These are phyloP conservation scores for Moxostoma hubbsi DNA, from an alignment of 2,797 vertebrate species.

Conservation along the genomic window DNA sequence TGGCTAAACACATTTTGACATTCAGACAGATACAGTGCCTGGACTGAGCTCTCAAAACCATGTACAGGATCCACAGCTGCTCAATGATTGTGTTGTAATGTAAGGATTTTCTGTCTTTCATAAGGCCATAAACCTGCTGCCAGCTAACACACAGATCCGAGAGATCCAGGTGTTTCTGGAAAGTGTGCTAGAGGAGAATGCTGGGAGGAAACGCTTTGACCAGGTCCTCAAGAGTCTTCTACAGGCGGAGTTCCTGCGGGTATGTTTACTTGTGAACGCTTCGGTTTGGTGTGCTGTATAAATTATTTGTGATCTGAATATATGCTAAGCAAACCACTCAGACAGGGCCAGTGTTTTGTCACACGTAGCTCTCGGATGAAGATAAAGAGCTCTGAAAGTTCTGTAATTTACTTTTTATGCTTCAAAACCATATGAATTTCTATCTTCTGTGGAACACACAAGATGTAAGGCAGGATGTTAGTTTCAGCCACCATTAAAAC, in stretches of 20 bases:
- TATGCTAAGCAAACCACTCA: too few relatives aligned
- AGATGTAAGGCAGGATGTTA: too few relatives aligned
- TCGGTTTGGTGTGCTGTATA: too few relatives aligned
- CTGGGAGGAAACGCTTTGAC: slow-evolving; percentile 91
- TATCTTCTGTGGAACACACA: too few relatives aligned
- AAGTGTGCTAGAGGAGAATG: slow-evolving; percentile 95
- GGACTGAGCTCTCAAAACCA: background rate
- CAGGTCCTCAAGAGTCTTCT: slow-evolving; percentile 97
- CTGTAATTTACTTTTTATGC: too few relatives aligned
- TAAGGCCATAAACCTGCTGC: slow-evolving; percentile 94
- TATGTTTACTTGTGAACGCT: slow-evolving; percentile 63
- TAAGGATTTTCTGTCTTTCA: background rate
- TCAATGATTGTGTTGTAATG: background rate
- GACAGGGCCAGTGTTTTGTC: too few relatives aligned
- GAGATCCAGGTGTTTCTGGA: slow-evolving; percentile 96
- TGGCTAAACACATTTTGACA: background rate
- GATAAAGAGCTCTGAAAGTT: too few relatives aligned
- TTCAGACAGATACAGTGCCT: background rate
- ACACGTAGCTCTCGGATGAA: too few relatives aligned
- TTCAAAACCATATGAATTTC: too few relatives aligned
- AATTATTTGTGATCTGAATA: too few relatives aligned
- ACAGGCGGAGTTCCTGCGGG: slow-evolving; percentile 94
- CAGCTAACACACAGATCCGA: slow-evolving; percentile 95
- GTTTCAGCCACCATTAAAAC: too few relatives aligned
- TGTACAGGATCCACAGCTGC: background rate